Base-by-base conservation (phyloP, 2,888 invertebrate species). In the Euzetes globulus region DNA sequence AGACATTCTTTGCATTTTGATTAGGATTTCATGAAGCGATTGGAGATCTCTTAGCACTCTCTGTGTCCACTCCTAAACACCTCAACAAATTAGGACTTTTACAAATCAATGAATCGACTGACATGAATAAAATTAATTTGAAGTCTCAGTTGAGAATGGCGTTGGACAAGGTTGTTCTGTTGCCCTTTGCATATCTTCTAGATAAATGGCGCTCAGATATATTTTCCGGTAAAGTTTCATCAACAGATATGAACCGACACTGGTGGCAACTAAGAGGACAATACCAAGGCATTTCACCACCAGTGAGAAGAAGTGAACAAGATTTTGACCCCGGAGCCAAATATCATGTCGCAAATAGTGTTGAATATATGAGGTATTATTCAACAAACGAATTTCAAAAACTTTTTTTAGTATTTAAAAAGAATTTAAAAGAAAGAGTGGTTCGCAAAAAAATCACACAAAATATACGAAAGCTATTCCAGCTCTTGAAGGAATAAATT, bases 311-410 rank as follows among this genome's bases (percentile, higher is more conserved):
- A 60, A 91, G 91, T 0, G 93, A 94, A 83, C 86, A 88, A 77
- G 92, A 95, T 84, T 95, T 95, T 81, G 95, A 95, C 82, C 89
- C 94, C 71, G 95, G 94, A 3, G 89, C 94, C 60, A 95, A 95
- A 82, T 95, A 92, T 82, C 94, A 95, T 83, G 87, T 95, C 58
- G 91, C 93, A 0, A 91, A 91, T 72, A 92, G 65, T 25, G 75
- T 77, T 25, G 89, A 90, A 0, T 90, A 88, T 79, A 87, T 89
- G 87, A 77, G 77, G 63, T 76, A n/a, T 7, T 1, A 41, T 41
- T 41, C 13, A 13, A 47, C 13, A n/a, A n/a, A n/a, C 9, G 6
- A 13, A 50, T n/a, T 50, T 50, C 6, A 50, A n/a, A n/a, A n/a
- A n/a, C n/a, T n/a, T 50, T 50, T 50, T 5, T 41, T n/a, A n/a